Conservation (phyloP, 37 sponge, comb jelly and placozoan species). For the Halisarca cf. caerulea region DNA sequence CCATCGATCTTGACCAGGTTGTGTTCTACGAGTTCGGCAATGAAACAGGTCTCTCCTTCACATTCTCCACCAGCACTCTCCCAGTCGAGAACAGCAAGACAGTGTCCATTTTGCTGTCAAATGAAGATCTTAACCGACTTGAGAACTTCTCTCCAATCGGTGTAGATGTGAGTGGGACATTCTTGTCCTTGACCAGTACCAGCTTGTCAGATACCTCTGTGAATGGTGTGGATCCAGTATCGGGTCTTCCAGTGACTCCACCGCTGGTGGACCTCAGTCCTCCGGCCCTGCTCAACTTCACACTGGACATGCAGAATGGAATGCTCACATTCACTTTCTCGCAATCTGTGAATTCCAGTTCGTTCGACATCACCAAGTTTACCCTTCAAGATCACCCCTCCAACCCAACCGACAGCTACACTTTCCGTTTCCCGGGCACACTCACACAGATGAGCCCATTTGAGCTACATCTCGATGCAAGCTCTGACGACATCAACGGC, state of each 20-base stretch:
- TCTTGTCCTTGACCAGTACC: conserved; percentile 34
- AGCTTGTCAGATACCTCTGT: conserved; percentile 66
- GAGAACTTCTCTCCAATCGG: conserved; percentile 37
- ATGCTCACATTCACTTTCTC: conserved; percentile 69
- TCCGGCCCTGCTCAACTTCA: conserved; percentile 68
- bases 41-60: not conserved
- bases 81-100: conserved; percentile 15
- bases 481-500: conserved; percentile 59
- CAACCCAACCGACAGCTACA: conserved; percentile 38
- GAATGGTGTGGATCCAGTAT: conserved; percentile 23
- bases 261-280: conserved; percentile 58
- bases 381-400: conserved; percentile 47
- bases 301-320: conserved; percentile 63
- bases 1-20: conserved; percentile 40
- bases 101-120: conserved; percentile 26
- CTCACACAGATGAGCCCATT: not conserved
- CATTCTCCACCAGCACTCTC: conserved; percentile 6
- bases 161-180: conserved; percentile 26
- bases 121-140: conserved; percentile 31
- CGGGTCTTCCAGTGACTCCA: conserved; percentile 47
- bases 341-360: conserved; percentile 52
- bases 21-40: conserved; percentile 29
- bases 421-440: conserved; percentile 26
- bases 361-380: conserved; percentile 48
- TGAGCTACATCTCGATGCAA: conserved; percentile 31